Evolutionary conservation across 2,888 invertebrate genomes (phyloP), one percentile per base, ranked within the genome.

Genomic region (Rhingia rostrata): DNA sequence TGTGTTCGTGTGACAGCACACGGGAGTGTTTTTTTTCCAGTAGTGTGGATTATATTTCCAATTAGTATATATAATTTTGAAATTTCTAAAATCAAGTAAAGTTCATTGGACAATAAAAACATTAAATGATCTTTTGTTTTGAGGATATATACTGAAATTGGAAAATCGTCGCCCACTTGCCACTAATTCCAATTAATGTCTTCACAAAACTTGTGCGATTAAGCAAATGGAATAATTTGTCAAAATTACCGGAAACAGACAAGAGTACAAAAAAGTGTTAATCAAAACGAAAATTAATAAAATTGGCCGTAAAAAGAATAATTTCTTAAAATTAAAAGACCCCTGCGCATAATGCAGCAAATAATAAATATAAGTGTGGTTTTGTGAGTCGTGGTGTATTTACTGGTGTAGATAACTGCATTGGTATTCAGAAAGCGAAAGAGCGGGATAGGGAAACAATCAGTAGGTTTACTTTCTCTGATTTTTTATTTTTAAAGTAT

Each of bases 401-500:
- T 66, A 79, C 60, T 53, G 14, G 47, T 22, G 43, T 80, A 54
- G 74, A 69, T 54, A 73, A 63, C 33, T 70, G 63, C 70, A 54
- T 63, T 69, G 61, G 63, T 39, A 47, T 77, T 61, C 14, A 5
- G 9, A 43, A 61, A 30, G 33, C 33, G 30, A 61, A 53, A 56
- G 67, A 56, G 35, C 39, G 47, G 49, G 41, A 74, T 45, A 72
- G 63, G 39, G 41, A 60, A 60, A 49, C 51, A 61, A 61, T 60
- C 51, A 37, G 67, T 67, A 67, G 47, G 67, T 67, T 54, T 80
- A 67, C 80, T 80, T 80, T 80, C 67, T 80, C 80, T 53, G 32
- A 39, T 60, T 56, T 72, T 79, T 79, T 10, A 47, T 79, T 72
- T 66, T 74, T 49, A 51, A 61, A 51, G 14, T 35, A 43, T 60